Conservation (phyloP, 1,140 invertebrate species). For the Drosophila serrata region DNA sequence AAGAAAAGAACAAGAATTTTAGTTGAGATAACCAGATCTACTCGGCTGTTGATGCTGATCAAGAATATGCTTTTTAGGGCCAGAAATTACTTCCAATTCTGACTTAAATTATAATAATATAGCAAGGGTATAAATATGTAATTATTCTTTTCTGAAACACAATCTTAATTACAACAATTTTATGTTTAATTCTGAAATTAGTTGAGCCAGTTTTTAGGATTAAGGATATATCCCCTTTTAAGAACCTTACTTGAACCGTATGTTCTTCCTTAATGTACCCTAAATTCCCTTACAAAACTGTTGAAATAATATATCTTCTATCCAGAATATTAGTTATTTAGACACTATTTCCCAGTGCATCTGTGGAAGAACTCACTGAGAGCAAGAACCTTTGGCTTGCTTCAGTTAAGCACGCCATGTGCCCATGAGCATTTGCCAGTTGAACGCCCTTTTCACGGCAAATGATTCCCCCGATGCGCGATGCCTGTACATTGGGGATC, state of each 20-base stretch:
- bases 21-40: no score
- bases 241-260: no score
- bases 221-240: no score
- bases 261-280: neutral
- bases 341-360: constrained; percentile 35
- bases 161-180: neutral
- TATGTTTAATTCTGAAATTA: neutral
- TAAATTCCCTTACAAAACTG: neutral
- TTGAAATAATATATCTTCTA: neutral
- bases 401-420: constrained; percentile 70
- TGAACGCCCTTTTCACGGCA: constrained; percentile 85
- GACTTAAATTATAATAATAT: no score
- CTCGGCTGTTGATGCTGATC: no score
- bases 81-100: no score
- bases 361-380: constrained; percentile 62
- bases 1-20: no score
- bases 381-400: constrained; percentile 73
- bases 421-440: constrained; percentile 80
- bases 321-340: neutral
- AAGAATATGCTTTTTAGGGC: no score
- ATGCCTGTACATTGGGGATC: constrained; percentile 44
- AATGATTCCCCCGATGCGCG: constrained; percentile 73
- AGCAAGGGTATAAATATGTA: no score
- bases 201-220: neutral
- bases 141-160: no score